phyloP scores from a whole-genome alignment of 2,888 invertebrate genomes.

The Macrostomum cliftonense region DNA sequence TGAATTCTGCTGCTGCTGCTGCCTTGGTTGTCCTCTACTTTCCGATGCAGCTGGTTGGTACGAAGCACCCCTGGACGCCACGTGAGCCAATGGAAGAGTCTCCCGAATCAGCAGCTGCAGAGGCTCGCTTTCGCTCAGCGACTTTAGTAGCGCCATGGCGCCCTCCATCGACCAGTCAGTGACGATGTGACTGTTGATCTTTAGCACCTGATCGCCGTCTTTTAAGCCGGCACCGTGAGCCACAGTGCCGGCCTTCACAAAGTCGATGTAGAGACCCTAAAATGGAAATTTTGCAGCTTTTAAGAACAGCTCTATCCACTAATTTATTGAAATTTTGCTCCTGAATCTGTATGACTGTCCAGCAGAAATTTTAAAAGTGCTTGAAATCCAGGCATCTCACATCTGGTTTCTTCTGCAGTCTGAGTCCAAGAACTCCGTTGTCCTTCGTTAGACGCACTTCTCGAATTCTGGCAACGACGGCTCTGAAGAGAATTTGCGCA shows the following conservation, averaged over 20 bases:
- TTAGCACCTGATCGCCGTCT: conserved; percentile 8
- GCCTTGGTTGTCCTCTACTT: no score
- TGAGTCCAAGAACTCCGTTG: not conserved
- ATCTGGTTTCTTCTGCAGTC: conserved; percentile 3
- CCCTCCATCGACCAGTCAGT: conserved; percentile 9
- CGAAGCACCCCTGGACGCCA: no score
- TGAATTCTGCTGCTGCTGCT: no score
- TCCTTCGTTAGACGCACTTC: conserved; percentile 2
- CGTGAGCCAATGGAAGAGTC: conserved; percentile 7
- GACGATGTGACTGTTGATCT: conserved; percentile 4
- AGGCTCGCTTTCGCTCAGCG: conserved; percentile 2
- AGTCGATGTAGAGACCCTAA: conserved; percentile 9
- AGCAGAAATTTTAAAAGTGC: no score
- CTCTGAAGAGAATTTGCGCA: not conserved
- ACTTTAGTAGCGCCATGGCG: conserved; percentile 6
- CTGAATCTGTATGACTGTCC: no score
- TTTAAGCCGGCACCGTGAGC: conserved; percentile 7
- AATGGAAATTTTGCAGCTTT: not conserved
- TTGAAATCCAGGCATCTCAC: no score
- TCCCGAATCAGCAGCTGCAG: conserved; percentile 7
- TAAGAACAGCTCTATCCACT: no score
- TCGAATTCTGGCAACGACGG: conserved; percentile 3
- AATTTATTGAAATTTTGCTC: no score
- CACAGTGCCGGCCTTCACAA: conserved; percentile 5
- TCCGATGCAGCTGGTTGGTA: no score